Base-by-base conservation (phyloP, 2,113 vertebrate genomes). In the Nettapus auritus region DNA sequence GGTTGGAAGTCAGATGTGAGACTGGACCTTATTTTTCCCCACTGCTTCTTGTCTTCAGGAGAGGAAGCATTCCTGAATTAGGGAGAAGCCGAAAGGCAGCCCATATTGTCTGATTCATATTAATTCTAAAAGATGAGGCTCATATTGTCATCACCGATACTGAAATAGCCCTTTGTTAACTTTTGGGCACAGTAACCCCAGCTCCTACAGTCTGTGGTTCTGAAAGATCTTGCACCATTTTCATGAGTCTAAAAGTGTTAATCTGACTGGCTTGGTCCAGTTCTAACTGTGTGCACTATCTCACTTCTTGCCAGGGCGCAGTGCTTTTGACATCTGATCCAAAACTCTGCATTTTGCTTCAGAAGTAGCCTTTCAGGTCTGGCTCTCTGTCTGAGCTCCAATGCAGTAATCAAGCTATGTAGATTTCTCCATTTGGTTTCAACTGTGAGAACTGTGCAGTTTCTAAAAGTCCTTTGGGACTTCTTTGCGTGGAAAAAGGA, bases 401-500 rank as follows among this genome's bases (percentile, higher is more conserved):
- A 13, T 33, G 7, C 26, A 33, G 68, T 36, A 83, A 67, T 42
- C 34, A 13, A 56, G 42, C 44, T n/a, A 42, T 9, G 38, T 42
- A 67, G 21, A 33, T 71, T 75, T 69, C 28, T 82, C 76, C 48
- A 28, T 48, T 56, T 33, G 70, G 21, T 70, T 88, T 48, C 34
- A 75, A 9, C 31, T 64, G 33, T 74, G 55, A 82, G 76, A 88
- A 21, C 18, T 57, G 34, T 26, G 29, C 64, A 71, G 42, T 80
- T 91, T 36, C 71, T 82, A 68, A 84, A 95, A 92, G 62, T 67
- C 53, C 53, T 90, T 87, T 69, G 82, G 69, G 86, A 55, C 19
- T 92, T 12, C 73, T 90, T 62, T 29, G 31, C 21, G 28, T 89
- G 34, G 62, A 23, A 44, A 44, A 84, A 81, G 28, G 62, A 68